Evolutionary conservation across 2,113 vertebrate species (phyloP), one percentile per base, ranked within the genome.

Genomic region (Lepus timidus): DNA sequence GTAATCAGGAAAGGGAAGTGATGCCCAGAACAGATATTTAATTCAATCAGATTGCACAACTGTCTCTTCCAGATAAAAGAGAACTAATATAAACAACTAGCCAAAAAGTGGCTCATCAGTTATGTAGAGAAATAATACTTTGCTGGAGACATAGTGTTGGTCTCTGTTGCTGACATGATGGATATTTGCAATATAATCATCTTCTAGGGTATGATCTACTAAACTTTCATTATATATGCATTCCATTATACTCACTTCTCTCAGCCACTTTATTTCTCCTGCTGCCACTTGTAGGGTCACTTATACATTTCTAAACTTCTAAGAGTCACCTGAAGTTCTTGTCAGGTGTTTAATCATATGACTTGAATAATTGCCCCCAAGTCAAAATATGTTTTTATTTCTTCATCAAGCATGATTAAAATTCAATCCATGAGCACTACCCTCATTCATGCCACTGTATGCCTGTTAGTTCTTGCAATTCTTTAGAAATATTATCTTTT

Each of bases 371-470:
- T 13, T 75, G 6, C 14, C 6, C 22, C 3, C 23, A 25, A 58
- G n/a, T 82, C 76, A 64, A 87, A 52, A 62, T 51, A 33, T 68
- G 85, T 12, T 51, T 58, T 87, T 33, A 22, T 25, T 87, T 33
- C 49, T 87, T 73, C 13, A 87, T 90, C 49, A 65, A 83, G 11
- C 16, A 85, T 61, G 16, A 83, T 79, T 90, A 87, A 90, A 89
- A 96, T 67, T 55, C 9, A 71, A 36, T 36, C 10, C 29, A 31
- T 31, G 23, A 31, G 11, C 16, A 49, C n/a, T 73, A 49, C 5
- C 22, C 17, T 83, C 12, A 49, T 6, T 87, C 33, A 84, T n/a
- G 23, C 9, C 17, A 36, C 19, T 39, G 39, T 58, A 85, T 49
- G 22, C n/a, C 25, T 61, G 27, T 19, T 22, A 52, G 4, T 73